A percentile compares a stretch with the other conserved stretches of the same genome.
Conservation (phyloP, 2,797 vertebrate genomes). For the Typhlichthys eigenmanni region DNA sequence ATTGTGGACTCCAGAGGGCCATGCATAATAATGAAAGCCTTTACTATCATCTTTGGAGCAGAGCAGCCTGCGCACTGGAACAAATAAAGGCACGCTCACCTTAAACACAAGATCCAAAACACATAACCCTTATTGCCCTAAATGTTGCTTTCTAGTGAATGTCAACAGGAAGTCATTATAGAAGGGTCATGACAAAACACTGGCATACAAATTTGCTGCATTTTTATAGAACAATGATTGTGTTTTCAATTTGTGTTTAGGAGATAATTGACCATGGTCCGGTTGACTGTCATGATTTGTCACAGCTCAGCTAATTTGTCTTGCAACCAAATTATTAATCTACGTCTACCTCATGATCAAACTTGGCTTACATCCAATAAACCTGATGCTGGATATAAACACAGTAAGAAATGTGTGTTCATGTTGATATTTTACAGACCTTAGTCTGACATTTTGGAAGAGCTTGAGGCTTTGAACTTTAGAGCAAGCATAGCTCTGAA, state of each 20-base stretch:
- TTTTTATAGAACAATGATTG: too few relatives aligned
- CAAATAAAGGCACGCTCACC: constrained; percentile 46
- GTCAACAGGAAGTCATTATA: constrained; percentile 1
- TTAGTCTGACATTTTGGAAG: constrained; percentile 6
- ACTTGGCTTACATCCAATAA: too few relatives aligned
- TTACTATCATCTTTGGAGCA: constrained; percentile 46
- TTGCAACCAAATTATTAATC: too few relatives aligned
- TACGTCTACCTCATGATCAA: too few relatives aligned
- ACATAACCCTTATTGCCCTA: constrained; percentile 7
- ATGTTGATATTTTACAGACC: neutral
- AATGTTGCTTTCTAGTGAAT: neutral
- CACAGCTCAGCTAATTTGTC: too few relatives aligned
- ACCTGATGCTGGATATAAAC: too few relatives aligned
- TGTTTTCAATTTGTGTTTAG: too few relatives aligned
- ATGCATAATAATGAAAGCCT: constrained; percentile 66
- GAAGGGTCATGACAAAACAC: constrained; percentile 1
- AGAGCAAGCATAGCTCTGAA: neutral
- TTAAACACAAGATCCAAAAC: constrained; percentile 21
- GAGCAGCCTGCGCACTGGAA: constrained; percentile 42
- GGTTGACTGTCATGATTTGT: too few relatives aligned
- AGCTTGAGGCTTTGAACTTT: constrained; percentile 1
- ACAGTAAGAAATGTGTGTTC: too few relatives aligned
- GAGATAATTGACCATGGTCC: too few relatives aligned
- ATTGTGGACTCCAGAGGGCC: constrained; percentile 46
- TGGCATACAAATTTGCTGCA: too few relatives aligned